A percentile compares a stretch with the other conserved stretches of the same genome.
These are phyloP conservation scores for Galerucella pusilla DNA, from an alignment of 2,888 invertebrate genomes.

Conservation along the genomic window DNA sequence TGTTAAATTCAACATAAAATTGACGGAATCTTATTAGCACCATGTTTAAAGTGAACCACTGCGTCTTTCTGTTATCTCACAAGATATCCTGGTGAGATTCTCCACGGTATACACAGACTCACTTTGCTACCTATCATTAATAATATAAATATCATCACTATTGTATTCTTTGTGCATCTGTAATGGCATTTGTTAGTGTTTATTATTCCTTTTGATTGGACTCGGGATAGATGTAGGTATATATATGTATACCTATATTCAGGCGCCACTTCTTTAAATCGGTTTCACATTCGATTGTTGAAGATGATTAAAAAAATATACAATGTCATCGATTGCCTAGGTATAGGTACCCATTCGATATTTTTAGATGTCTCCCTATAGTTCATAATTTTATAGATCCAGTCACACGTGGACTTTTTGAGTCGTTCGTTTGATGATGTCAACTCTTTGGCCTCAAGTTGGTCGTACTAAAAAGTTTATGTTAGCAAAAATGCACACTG, in stretches of 20 bases:
- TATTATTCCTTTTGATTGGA: conserved; percentile 13
- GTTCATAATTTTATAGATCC: too few relatives aligned
- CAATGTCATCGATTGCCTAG: background rate
- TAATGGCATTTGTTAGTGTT: conserved; percentile 36
- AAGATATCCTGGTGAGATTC: conserved; percentile 52
- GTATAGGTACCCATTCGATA: background rate
- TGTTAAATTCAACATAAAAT: conserved; percentile 54
- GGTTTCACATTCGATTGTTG: background rate
- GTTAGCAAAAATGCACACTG: too few relatives aligned
- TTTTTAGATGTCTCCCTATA: background rate
- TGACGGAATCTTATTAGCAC: conserved; percentile 63
- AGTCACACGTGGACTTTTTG: too few relatives aligned
- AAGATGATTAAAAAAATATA: conserved; percentile 1
- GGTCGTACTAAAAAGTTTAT: too few relatives aligned
- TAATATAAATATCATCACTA: conserved; percentile 60
- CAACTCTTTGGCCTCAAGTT: too few relatives aligned
- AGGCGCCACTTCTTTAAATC: conserved; percentile 8
- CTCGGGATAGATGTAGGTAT: background rate
- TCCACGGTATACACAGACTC: conserved; percentile 42
- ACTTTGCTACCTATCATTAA: conserved; percentile 58
- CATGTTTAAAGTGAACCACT: conserved; percentile 49
- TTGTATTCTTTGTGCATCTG: conserved; percentile 48
- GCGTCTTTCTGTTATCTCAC: conserved; percentile 55
- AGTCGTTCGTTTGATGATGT: too few relatives aligned
- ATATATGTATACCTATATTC: background rate